Conservation (phyloP, 2,888 invertebrate species). For the Drosophila infuscata region DNA sequence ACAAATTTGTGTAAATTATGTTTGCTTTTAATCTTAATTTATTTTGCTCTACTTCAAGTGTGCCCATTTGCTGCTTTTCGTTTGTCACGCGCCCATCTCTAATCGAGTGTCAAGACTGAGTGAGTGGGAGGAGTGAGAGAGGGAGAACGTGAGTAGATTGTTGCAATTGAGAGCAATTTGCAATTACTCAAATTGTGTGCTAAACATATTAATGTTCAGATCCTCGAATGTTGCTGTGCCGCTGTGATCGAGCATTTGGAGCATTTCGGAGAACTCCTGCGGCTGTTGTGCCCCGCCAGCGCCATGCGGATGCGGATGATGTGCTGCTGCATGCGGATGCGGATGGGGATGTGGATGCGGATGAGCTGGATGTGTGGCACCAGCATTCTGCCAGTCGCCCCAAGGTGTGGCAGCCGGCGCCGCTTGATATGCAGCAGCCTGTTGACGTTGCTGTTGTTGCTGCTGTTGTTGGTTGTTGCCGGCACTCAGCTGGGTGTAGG, state of each 20-base stretch:
- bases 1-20: not conserved
- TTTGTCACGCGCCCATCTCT: slow-evolving; percentile 37
- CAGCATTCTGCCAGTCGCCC: slow-evolving; percentile 89
- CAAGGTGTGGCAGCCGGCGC: slow-evolving; percentile 85
- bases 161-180: not conserved
- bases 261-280: slow-evolving; percentile 94
- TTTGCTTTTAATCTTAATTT: not conserved
- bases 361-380: slow-evolving; percentile 81
- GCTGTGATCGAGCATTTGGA: slow-evolving; percentile 95
- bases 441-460: slow-evolving; percentile 61
- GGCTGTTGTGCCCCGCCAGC: slow-evolving; percentile 86
- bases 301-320: slow-evolving; percentile 83
- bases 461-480: slow-evolving; percentile 86
- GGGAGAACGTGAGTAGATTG: not conserved
- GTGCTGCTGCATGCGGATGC: slow-evolving; percentile 67
- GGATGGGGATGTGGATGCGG: slow-evolving; percentile 83
- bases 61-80: not conserved
- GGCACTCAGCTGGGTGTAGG: slow-evolving; percentile 92
- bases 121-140: not conserved
- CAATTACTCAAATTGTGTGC: slow-evolving; percentile 90
- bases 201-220: slow-evolving; percentile 95
- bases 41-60: not conserved
- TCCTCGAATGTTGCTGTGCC: slow-evolving; percentile 94
- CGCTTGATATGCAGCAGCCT: slow-evolving; percentile 85
- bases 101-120: slow-evolving; percentile 3